Percentiles rank a stretch among this genome's conserved stretches.
These are phyloP conservation scores for Aptenodytes patagonicus DNA, from an alignment of 2,113 vertebrate species.

Conservation along the genomic window DNA sequence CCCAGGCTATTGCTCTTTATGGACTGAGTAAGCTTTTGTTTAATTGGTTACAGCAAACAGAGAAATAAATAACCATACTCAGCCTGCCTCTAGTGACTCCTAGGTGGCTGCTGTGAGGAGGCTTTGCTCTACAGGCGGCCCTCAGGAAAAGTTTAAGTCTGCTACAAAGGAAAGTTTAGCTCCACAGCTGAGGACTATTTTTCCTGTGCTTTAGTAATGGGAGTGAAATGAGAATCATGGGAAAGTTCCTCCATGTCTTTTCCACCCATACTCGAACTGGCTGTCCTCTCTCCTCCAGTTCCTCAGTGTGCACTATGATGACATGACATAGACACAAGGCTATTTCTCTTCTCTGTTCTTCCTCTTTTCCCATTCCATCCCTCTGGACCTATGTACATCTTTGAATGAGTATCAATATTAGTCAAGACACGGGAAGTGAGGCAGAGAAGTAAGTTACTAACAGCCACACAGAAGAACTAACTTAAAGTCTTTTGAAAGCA, in stretches of 20 bases:
- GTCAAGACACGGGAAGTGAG: neutral
- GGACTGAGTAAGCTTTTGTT: neutral
- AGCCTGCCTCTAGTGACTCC: neutral
- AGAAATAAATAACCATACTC: conserved; percentile 42
- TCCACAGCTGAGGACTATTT: neutral
- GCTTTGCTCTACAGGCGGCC: neutral
- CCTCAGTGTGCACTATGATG: neutral
- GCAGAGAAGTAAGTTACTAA: neutral
- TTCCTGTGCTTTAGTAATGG: neutral
- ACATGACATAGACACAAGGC: neutral
- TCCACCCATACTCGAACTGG: neutral
- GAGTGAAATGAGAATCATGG: neutral
- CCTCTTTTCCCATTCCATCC: neutral
- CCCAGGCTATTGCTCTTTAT: conserved; percentile 38
- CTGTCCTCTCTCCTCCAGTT: neutral
- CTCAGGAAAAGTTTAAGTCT: neutral
- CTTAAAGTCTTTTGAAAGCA: neutral
- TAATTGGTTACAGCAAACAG: neutral
- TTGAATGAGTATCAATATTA: neutral
- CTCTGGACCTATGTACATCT: neutral
- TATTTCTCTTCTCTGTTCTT: neutral
- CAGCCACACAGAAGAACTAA: neutral
- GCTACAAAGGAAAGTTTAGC: neutral
- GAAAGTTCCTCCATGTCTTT: neutral
- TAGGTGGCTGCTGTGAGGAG: neutral